A percentile compares a stretch with the other conserved stretches of the same genome.
Conservation (phyloP, 2,888 invertebrate species). For the Philaethria dido region DNA sequence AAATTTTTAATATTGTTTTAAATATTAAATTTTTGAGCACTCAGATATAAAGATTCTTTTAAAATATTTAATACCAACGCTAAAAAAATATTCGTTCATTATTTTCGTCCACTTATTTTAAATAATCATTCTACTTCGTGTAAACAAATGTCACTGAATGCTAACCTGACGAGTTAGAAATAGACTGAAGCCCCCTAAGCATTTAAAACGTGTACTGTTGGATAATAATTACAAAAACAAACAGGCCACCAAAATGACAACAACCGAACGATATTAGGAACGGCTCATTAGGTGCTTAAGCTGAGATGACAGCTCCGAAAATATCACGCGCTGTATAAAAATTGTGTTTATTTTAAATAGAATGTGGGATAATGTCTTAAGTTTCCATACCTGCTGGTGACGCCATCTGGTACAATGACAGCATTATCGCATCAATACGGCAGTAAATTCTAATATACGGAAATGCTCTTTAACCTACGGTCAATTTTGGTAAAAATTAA, state of each 20-base stretch:
- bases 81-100: not conserved
- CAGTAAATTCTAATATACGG: not conserved
- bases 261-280: slow-evolving; percentile 75
- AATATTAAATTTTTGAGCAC: too few species aligned
- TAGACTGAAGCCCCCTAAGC: slow-evolving; percentile 46
- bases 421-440: not conserved
- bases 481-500: not conserved
- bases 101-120: too few species aligned
- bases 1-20: too few species aligned
- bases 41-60: too few species aligned
- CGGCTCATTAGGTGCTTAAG: slow-evolving; percentile 81
- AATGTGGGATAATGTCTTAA: slow-evolving; percentile 6
- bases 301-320: slow-evolving; percentile 78
- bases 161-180: slow-evolving; percentile 36
- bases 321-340: slow-evolving; percentile 66
- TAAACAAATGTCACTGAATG: slow-evolving; percentile 1
- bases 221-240: slow-evolving; percentile 73
- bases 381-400: not conserved
- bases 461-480: not conserved
- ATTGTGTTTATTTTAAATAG: slow-evolving; percentile 51
- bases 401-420: not conserved
- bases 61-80: not conserved
- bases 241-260: slow-evolving; percentile 67
- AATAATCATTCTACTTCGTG: slow-evolving; percentile 3
- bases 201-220: slow-evolving; percentile 45